Evolutionary conservation across 1,140 invertebrate species (phyloP).

Genomic region (Megalopta genalis): DNA sequence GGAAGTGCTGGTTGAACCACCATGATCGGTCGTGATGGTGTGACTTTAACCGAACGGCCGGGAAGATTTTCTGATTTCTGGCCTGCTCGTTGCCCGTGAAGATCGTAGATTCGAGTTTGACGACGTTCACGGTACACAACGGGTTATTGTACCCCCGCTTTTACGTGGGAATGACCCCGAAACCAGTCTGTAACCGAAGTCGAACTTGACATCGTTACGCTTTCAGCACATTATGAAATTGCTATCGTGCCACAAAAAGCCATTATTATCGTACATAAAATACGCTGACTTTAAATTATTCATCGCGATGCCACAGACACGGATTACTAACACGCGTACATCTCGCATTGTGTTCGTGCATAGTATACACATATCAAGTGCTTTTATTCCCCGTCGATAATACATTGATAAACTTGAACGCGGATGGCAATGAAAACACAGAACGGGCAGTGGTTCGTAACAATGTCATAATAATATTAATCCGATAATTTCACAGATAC

Average conservation of each 20-base stretch:
- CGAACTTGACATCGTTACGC: constrained; percentile 44
- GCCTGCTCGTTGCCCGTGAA: constrained; percentile 61
- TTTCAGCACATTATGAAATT: constrained; percentile 18
- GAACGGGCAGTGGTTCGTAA: too few relatives aligned
- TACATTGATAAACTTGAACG: too few relatives aligned
- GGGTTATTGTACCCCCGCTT: constrained; percentile 33
- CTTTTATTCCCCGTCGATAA: too few relatives aligned
- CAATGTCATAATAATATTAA: too few relatives aligned
- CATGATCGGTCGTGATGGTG: constrained; percentile 52
- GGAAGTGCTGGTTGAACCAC: constrained; percentile 63
- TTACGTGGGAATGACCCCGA: constrained; percentile 38
- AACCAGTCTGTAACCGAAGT: constrained; percentile 6
- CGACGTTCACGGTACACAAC: constrained; percentile 21
- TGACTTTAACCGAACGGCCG: constrained; percentile 47
- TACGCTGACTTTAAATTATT: too few relatives aligned
- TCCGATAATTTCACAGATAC: too few relatives aligned
- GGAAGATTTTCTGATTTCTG: constrained; percentile 64
- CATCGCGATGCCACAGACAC: too few relatives aligned
- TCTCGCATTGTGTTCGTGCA: too few relatives aligned
- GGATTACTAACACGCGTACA: too few relatives aligned
- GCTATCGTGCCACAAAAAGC: neutral
- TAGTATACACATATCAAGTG: too few relatives aligned
- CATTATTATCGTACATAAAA: too few relatives aligned
- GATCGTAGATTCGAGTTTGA: constrained; percentile 63
- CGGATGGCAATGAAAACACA: too few relatives aligned